A percentile compares a stretch with the other conserved stretches of the same genome.
Conservation (phyloP, 2,888 invertebrate genomes). For the Yponomeuta cagnagella region DNA sequence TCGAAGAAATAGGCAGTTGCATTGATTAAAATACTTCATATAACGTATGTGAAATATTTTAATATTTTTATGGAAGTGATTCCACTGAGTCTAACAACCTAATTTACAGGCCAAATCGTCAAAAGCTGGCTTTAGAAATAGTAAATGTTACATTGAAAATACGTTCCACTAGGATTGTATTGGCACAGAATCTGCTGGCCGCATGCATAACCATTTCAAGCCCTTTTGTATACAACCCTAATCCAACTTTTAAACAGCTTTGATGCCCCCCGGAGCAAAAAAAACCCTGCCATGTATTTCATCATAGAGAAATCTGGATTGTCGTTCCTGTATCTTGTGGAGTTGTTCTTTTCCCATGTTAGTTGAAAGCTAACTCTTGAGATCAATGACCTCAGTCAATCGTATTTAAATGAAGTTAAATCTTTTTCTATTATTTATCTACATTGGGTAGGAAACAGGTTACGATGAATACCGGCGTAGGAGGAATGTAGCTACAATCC, state of each 20-base stretch:
- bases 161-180: slow-evolving; percentile 46
- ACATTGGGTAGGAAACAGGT: background rate
- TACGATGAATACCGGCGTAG: background rate
- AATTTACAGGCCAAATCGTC: background rate
- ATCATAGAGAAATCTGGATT: too few relatives aligned
- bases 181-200: slow-evolving; percentile 32
- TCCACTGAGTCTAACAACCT: too few relatives aligned
- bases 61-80: too few relatives aligned
- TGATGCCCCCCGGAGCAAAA: background rate
- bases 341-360: too few relatives aligned
- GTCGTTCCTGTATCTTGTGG: too few relatives aligned
- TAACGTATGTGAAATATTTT: too few relatives aligned
- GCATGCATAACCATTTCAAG: slow-evolving; percentile 8
- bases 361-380: too few relatives aligned
- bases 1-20: too few relatives aligned
- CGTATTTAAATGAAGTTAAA: too few relatives aligned
- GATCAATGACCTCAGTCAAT: too few relatives aligned
- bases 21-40: too few relatives aligned
- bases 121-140: slow-evolving; percentile 22
- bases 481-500: background rate
- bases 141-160: slow-evolving; percentile 36
- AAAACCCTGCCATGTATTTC: too few relatives aligned
- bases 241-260: background rate
- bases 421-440: background rate
- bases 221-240: background rate